phyloP scores from a whole-genome alignment of 2,797 vertebrate genomes.

The Menidia menidia region DNA sequence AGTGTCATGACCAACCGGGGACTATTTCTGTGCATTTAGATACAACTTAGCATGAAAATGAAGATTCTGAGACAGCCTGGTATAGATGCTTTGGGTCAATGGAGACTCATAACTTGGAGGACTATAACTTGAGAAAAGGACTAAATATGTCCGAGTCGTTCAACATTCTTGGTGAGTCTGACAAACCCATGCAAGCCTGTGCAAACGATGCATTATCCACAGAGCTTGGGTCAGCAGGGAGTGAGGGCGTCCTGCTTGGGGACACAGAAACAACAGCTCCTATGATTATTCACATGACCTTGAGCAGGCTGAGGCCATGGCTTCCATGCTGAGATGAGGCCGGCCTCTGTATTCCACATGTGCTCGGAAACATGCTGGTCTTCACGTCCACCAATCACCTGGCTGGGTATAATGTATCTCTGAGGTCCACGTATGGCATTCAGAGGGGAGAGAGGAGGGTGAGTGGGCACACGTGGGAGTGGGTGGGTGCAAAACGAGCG shows the following conservation, averaged over 20 bases:
- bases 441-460: constrained; percentile 23
- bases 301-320: constrained; percentile 52
- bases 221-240: constrained; percentile 10
- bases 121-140: constrained; percentile 22
- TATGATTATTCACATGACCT: constrained; percentile 69
- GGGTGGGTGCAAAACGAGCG: constrained; percentile 69
- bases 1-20: too few species aligned
- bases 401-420: constrained; percentile 40
- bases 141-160: neutral
- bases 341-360: constrained; percentile 49
- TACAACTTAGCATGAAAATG: too few species aligned
- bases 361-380: constrained; percentile 48
- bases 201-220: constrained; percentile 1
- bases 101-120: too few species aligned
- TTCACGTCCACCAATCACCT: constrained; percentile 54
- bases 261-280: constrained; percentile 30
- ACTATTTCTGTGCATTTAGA: too few species aligned
- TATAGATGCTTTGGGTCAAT: constrained; percentile 32
- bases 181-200: neutral
- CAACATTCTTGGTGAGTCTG: neutral
- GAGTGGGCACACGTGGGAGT: constrained; percentile 63
- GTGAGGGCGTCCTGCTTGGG: constrained; percentile 11
- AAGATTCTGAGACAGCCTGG: neutral
- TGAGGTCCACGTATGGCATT: constrained; percentile 61
- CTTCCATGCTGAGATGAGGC: constrained; percentile 34